Conservation (phyloP, 1,140 invertebrate species). For the Drosophila saltans region DNA sequence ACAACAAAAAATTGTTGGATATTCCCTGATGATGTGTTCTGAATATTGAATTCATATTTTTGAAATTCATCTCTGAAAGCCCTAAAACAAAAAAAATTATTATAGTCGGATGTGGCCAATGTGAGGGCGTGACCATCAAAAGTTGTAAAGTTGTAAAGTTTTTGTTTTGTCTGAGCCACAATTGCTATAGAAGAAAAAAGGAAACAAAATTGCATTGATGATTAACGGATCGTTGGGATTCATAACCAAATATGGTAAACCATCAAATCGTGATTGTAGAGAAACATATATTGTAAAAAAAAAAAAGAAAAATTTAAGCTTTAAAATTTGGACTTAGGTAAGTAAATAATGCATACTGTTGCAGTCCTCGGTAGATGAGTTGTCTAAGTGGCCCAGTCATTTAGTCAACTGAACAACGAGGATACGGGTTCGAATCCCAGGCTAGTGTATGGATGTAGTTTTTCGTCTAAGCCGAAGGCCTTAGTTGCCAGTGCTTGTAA, state of each 20-base stretch:
- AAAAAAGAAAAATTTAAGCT: too few species aligned
- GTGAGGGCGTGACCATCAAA: constrained; percentile 19
- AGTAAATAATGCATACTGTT: too few species aligned
- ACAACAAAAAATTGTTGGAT: constrained; percentile 72
- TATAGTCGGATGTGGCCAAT: constrained; percentile 38
- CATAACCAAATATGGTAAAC: not conserved
- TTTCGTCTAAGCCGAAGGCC: too few species aligned
- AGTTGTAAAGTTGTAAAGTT: constrained; percentile 30
- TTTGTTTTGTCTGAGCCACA: constrained; percentile 33
- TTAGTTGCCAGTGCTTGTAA: too few species aligned
- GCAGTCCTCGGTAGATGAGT: too few species aligned
- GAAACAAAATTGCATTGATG: constrained; percentile 25
- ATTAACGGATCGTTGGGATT: constrained; percentile 16
- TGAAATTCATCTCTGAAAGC: not conserved
- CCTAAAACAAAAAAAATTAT: constrained; percentile 24
- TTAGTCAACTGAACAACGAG: too few species aligned
- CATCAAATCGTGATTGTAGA: not conserved
- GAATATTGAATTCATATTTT: constrained; percentile 65
- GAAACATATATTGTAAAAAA: not conserved
- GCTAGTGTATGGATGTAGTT: too few species aligned
- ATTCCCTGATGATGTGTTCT: constrained; percentile 45
- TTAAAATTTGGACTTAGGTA: too few species aligned
- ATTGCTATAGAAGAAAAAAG: not conserved
- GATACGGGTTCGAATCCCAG: too few species aligned
- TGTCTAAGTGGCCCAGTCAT: too few species aligned